These are phyloP conservation scores for Oostethus manadensis DNA, from an alignment of 2,113 vertebrate species.

Conservation along the genomic window DNA sequence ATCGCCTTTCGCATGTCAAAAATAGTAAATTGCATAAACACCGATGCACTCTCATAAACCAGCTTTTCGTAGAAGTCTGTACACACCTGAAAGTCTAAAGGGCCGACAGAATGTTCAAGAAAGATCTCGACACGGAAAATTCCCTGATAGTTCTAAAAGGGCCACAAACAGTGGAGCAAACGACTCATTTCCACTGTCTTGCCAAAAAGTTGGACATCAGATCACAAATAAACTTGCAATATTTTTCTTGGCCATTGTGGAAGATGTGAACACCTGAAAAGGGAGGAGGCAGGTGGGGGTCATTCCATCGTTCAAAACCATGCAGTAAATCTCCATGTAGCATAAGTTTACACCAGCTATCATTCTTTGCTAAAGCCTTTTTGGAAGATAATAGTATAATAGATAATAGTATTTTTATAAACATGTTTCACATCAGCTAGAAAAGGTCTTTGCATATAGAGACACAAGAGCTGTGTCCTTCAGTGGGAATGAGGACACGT, in stretches of 20 bases:
- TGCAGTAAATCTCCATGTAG: too few species aligned
- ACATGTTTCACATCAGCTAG: background rate
- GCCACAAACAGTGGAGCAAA: too few species aligned
- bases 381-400: background rate
- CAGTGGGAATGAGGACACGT: background rate
- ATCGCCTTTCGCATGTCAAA: slow-evolving; percentile 39
- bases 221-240: slow-evolving; percentile 19
- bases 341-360: too few species aligned
- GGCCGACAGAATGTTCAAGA: slow-evolving; percentile 31
- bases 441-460: background rate
- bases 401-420: background rate
- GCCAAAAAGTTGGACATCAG: background rate
- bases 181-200: slow-evolving; percentile 24
- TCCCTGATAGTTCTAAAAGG: slow-evolving; percentile 59
- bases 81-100: slow-evolving; percentile 63
- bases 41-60: slow-evolving; percentile 36
- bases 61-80: slow-evolving; percentile 35
- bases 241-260: too few species aligned
- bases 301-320: too few species aligned
- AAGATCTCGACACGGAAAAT: slow-evolving; percentile 37
- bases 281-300: too few species aligned
- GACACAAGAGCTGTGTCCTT: background rate
- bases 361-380: too few species aligned
- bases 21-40: slow-evolving; percentile 71
- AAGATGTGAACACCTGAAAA: too few species aligned